These are phyloP conservation scores for Pseudomyrmex sp. DNA, from an alignment of 1,140 invertebrate species.

Conservation along the genomic window DNA sequence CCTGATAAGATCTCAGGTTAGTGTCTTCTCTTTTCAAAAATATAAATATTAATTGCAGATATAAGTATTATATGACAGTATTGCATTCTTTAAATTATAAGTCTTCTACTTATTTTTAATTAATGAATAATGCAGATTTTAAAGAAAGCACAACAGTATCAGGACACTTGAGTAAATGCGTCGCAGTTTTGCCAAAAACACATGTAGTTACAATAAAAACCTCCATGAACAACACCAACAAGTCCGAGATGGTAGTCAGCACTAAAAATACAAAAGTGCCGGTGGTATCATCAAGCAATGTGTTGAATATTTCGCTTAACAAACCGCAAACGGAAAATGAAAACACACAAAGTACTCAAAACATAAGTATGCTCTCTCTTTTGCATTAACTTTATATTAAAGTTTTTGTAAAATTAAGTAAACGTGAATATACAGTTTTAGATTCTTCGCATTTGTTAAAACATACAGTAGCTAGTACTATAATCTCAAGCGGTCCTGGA, in stretches of 20 bases:
- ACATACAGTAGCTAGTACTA: constrained; percentile 61
- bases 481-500: constrained; percentile 77
- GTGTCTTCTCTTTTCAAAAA: constrained; percentile 31
- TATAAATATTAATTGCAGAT: constrained; percentile 4
- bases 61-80: neutral
- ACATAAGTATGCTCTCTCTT: constrained; percentile 68
- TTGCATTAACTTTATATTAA: neutral
- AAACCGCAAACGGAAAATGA: constrained; percentile 66
- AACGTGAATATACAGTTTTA: constrained; percentile 41
- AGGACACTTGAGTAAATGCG: constrained; percentile 52
- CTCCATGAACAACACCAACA: constrained; percentile 61
- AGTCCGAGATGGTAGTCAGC: constrained; percentile 64
- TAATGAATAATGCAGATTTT: constrained; percentile 34
- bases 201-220: constrained; percentile 64
- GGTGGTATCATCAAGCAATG: constrained; percentile 13
- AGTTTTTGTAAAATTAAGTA: constrained; percentile 4
- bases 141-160: constrained; percentile 34
- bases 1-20: constrained; percentile 66
- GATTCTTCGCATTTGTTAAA: constrained; percentile 61
- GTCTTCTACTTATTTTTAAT: constrained; percentile 42
- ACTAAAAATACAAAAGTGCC: constrained; percentile 65
- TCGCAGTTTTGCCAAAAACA: constrained; percentile 60
- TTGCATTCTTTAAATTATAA: neutral
- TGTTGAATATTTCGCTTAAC: constrained; percentile 34
- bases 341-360: constrained; percentile 61